Percentiles rank a stretch among this genome's conserved stretches.
These are phyloP conservation scores for Prosopocoilus inquinatus DNA, from an alignment of 2,888 invertebrate species.

Conservation along the genomic window DNA sequence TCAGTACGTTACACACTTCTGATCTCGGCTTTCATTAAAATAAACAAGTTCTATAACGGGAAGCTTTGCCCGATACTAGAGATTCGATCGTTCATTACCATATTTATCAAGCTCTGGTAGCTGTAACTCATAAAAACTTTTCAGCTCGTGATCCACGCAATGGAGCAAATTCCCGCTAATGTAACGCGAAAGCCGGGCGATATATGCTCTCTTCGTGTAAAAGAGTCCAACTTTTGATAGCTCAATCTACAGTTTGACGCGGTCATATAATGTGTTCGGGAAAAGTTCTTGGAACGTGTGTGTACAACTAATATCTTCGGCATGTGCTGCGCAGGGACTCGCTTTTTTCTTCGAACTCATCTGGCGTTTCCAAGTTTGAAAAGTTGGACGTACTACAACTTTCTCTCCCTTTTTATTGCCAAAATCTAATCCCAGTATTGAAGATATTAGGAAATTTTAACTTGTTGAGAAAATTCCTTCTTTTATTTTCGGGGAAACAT, in stretches of 20 bases:
- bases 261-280: conserved; percentile 37
- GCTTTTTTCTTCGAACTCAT: conserved; percentile 11
- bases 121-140: conserved; percentile 35
- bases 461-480: too few relatives aligned
- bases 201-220: conserved; percentile 12
- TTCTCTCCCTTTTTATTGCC: conserved; percentile 10
- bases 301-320: conserved; percentile 44
- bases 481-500: too few relatives aligned
- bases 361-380: conserved; percentile 14
- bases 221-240: conserved; percentile 29
- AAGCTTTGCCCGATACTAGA: conserved; percentile 34
- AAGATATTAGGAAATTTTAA: too few relatives aligned
- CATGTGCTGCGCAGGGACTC: conserved; percentile 30
- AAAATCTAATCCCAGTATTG: conserved; percentile 7
- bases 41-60: conserved; percentile 38
- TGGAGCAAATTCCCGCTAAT: conserved; percentile 43
- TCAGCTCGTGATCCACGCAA: conserved; percentile 38
- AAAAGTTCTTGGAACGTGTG: conserved; percentile 44
- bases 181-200: conserved; percentile 25
- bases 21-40: conserved; percentile 33
- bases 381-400: conserved; percentile 7
- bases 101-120: conserved; percentile 40
- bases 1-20: too few relatives aligned
- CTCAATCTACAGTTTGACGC: conserved; percentile 37
- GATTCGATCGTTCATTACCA: conserved; percentile 39